Evolutionary conservation across 2,797 vertebrate genomes (phyloP).

Genomic region (Rhinella marina): DNA sequence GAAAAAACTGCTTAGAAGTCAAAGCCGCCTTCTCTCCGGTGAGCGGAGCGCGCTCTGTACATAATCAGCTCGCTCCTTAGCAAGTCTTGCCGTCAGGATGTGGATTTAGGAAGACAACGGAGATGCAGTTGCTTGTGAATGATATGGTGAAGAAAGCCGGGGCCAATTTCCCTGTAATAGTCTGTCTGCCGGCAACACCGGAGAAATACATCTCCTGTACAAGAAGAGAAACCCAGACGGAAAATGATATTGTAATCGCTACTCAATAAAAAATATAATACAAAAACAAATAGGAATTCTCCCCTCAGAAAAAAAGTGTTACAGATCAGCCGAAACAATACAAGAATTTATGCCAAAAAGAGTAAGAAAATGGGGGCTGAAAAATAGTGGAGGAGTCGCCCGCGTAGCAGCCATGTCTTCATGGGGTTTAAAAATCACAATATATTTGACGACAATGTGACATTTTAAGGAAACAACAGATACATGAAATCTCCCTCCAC

Average conservation of each 20-base stretch:
- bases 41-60: background rate
- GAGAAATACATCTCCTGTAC: constrained; percentile 27
- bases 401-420: no score
- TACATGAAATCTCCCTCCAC: no score
- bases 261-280: constrained; percentile 8
- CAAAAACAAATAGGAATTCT: constrained; percentile 35
- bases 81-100: background rate
- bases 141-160: constrained; percentile 41
- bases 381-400: background rate
- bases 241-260: constrained; percentile 52
- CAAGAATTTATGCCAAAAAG: background rate
- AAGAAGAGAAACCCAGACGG: constrained; percentile 2
- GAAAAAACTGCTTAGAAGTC: constrained; percentile 10
- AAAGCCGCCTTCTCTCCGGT: background rate
- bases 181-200: constrained; percentile 21
- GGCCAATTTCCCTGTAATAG: constrained; percentile 51
- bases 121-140: constrained; percentile 35
- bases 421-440: no score
- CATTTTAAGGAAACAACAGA: no score
- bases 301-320: background rate
- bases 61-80: constrained; percentile 27
- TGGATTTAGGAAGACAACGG: constrained; percentile 29
- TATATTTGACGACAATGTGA: no score
- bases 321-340: background rate
- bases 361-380: background rate